Evolutionary conservation across 2,888 invertebrate species (phyloP).

Genomic region (Pantelozetes paolii): DNA sequence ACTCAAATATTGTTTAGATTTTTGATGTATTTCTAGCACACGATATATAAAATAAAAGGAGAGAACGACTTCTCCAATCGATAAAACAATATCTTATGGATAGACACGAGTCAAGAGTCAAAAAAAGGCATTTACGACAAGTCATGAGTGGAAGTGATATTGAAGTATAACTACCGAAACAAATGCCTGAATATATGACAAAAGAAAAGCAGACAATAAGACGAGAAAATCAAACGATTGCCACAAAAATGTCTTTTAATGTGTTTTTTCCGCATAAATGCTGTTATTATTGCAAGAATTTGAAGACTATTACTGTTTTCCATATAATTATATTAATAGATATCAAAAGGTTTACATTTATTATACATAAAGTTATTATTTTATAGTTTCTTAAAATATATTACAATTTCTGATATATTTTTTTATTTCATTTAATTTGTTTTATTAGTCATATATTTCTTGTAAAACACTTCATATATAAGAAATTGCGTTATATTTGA

Average conservation of each 20-base stretch:
- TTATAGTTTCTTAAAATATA: too few species aligned
- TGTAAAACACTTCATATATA: neutral
- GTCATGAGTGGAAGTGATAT: slow-evolving; percentile 18
- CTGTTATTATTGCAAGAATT: too few species aligned
- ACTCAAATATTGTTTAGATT: neutral
- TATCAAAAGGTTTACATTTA: too few species aligned
- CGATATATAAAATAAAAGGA: neutral
- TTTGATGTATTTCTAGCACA: neutral
- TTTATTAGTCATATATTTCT: neutral
- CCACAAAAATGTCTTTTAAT: slow-evolving; percentile 29
- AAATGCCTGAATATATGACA: slow-evolving; percentile 20
- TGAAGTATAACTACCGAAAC: slow-evolving; percentile 33
- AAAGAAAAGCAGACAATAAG: neutral
- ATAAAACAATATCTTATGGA: slow-evolving; percentile 28
- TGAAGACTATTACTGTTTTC: too few species aligned
- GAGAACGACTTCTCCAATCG: neutral
- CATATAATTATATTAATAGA: too few species aligned
- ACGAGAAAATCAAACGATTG: slow-evolving; percentile 4
- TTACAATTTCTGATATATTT: neutral
- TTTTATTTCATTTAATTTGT: neutral
- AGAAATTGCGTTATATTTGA: neutral
- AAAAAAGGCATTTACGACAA: slow-evolving; percentile 21
- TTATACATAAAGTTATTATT: too few species aligned
- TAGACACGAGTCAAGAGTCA: slow-evolving; percentile 32
- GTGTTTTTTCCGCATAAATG: neutral